Evolutionary conservation across 2,888 invertebrate species (phyloP), one percentile per base, ranked within the genome.

Genomic region (Petrophora chlorosata): DNA sequence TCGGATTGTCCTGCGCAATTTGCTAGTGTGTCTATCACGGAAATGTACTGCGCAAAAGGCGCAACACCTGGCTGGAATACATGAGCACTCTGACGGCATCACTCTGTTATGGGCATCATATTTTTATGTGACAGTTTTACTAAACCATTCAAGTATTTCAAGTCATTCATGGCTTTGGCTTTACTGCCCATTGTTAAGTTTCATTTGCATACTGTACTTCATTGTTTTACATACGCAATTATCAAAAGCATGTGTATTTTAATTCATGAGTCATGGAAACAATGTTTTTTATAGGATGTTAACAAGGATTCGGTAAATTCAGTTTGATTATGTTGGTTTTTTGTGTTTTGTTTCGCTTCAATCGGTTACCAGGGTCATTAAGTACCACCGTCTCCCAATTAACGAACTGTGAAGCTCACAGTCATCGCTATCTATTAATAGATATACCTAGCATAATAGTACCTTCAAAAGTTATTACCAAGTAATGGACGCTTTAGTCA

Each of bases 291-390:
- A 30, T 46, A 15, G 25, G 17, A 23, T 23, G 36, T 43, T 34
- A 23, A 48, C 30, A 36, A 36, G 41, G 25, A 19, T 30, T 14
- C 19, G 19, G 32, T 63, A 63, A 42, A 40, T 22, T 22, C n/a
- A n/a, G 61, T 70, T 68, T 68, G 62, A 65, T 69, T 63, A 50
- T 54, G 53, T 50, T 54, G 60, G 66, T 75, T 74, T 78, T 79
- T 70, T 73, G 63, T 61, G 63, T 73, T 72, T 70, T 69, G 74
- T 70, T 74, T 70, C 71, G 76, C 73, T 75, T 61, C 66, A 67
- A 54, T 70, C 70, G 51, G 38, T 42, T 14, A 17, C 16, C 70
- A 60, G 66, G 70, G 70, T 69, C 67, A 64, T 67, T 63, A 67
- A 58, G 52, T 62, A 64, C 55, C 57, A 13, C 38, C 14, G 17